A percentile compares a stretch with the other conserved stretches of the same genome.
Conservation (phyloP, 1,140 invertebrate species). For the Drosophila orosa region DNA sequence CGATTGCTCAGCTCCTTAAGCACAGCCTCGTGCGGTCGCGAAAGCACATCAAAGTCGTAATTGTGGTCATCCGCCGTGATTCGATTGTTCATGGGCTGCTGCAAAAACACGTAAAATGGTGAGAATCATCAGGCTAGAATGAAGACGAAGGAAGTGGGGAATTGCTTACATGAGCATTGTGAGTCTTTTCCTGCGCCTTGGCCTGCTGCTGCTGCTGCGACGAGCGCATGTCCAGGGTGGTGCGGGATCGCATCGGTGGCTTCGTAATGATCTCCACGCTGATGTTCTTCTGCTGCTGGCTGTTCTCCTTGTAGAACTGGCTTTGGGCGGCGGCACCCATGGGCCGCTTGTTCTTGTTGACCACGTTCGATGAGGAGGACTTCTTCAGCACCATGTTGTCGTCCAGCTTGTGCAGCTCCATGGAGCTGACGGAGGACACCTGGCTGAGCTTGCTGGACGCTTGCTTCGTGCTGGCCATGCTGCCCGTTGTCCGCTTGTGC, state of each 20-base stretch:
- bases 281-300: conserved; percentile 73
- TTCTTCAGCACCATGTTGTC: conserved; percentile 82
- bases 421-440: conserved; percentile 79
- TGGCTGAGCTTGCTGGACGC: conserved; percentile 69
- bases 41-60: conserved; percentile 72
- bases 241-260: conserved; percentile 81
- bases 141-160: accelerated
- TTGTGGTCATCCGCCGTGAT: conserved; percentile 63
- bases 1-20: conserved; percentile 80
- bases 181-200: conserved; percentile 61
- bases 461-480: conserved; percentile 59
- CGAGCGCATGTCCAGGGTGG: conserved; percentile 76
- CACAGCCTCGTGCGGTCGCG: conserved; percentile 73
- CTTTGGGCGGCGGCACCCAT: conserved; percentile 56
- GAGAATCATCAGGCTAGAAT: not conserved
- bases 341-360: conserved; percentile 71
- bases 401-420: conserved; percentile 82
- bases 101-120: not conserved
- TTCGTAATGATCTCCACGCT: conserved; percentile 82
- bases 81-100: conserved; percentile 59
- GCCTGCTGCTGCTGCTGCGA: conserved; percentile 31
- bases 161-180: conserved; percentile 46
- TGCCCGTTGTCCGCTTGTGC: conserved; percentile 63
- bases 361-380: conserved; percentile 71
- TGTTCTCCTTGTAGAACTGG: conserved; percentile 77